Evolutionary conservation across 2,113 vertebrate species (phyloP), one percentile per base, ranked within the genome.

Genomic region (Ondatra zibethicus): DNA sequence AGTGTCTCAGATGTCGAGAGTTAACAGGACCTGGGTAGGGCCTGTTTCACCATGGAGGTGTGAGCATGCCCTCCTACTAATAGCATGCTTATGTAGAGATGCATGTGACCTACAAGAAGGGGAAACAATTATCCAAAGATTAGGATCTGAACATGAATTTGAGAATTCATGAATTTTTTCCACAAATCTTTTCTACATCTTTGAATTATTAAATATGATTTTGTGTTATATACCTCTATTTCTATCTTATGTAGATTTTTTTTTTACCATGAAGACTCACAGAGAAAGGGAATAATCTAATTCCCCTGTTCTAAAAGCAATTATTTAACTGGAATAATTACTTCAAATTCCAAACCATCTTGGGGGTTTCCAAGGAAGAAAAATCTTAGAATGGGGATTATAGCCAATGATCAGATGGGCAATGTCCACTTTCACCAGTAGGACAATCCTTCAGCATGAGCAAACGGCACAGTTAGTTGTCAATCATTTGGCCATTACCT

Each of bases 401-500:
- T 1, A 58, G 29, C 33, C 33, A 77, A 0, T 50, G 50, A 52
- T 50, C 23, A 25, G 17, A 47, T 19, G 13, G 47, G 4, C 9
- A 82, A 12, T 5, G 23, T 39, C 78, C 13, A 70, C 75, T 84
- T 75, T 88, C 21, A 70, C 17, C 23, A 65, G 63, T 13, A 29
- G 33, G 52, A 1, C 66, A 75, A 94, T 84, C 29, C 19, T 88
- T 39, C 19, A 36, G 31, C 88, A 66, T 55, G 45, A 85, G n/a
- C 17, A 45, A 93, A 92, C 29, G 61, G 42, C 87, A 55, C 66
- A n/a, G 42, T 93, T 70, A 77, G 3, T 94, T 92, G 75, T 75
- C 23, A 80, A 27, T 94, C 68, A 36, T 27, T 81, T 81, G 70
- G 19, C 17, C 95, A 93, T 97, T 93, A 81, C 65, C 14, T 14